phyloP scores from a whole-genome alignment of 2,113 vertebrate genomes.

The Thinocorus orbignyianus region DNA sequence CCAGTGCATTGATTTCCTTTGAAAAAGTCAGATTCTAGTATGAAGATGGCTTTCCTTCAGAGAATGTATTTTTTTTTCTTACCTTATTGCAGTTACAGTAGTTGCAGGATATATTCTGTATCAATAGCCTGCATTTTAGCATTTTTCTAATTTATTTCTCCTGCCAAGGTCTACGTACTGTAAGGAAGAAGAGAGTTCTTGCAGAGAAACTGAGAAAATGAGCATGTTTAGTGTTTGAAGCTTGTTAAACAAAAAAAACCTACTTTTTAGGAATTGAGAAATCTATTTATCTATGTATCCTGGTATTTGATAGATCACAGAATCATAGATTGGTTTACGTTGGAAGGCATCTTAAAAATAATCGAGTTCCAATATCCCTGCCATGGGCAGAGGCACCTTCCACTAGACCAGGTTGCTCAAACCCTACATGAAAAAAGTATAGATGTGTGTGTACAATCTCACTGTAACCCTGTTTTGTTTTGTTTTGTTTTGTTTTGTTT shows the following conservation, averaged over 20 bases:
- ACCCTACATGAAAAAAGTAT: not conserved
- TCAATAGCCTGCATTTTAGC: not conserved
- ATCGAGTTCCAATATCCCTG: not conserved
- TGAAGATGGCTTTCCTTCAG: constrained; percentile 18
- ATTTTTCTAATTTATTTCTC: not conserved
- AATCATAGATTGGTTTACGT: too few relatives aligned
- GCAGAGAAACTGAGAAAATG: not conserved
- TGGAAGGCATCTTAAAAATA: not conserved
- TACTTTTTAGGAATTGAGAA: not conserved
- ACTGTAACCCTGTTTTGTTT: not conserved
- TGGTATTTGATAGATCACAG: not conserved
- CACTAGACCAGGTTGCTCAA: not conserved
- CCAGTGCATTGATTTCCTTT: not conserved
- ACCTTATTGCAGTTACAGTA: not conserved
- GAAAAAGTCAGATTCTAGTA: not conserved
- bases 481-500: too few relatives aligned
- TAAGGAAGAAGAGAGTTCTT: not conserved
- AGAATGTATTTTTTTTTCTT: not conserved
- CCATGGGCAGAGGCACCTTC: not conserved
- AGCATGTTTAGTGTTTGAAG: not conserved
- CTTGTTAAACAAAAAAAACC: not conserved
- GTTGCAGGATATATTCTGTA: not conserved
- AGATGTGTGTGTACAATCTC: not conserved
- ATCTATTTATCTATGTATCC: not conserved
- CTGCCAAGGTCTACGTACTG: not conserved